These are phyloP conservation scores for Danio aesculapii DNA, from an alignment of 2,797 vertebrate genomes.

Conservation along the genomic window DNA sequence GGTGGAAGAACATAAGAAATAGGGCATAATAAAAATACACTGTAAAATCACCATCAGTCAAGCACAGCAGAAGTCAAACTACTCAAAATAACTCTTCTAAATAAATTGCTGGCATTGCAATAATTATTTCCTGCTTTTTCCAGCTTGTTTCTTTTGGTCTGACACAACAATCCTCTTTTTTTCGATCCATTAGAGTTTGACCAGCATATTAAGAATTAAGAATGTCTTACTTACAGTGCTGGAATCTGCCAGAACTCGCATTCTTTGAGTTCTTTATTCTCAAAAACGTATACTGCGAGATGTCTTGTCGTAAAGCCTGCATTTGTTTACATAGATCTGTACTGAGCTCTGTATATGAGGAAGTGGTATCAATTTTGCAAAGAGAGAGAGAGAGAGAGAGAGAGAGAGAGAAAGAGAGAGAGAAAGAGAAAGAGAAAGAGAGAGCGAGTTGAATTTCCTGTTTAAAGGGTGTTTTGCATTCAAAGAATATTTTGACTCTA, in stretches of 20 bases:
- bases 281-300: constrained; percentile 45
- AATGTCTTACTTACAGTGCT: constrained; percentile 54
- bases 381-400: constrained; percentile 63
- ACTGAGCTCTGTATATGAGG: constrained; percentile 83
- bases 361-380: constrained; percentile 84
- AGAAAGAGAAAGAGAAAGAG: constrained; percentile 62
- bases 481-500: constrained; percentile 69
- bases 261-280: constrained; percentile 58
- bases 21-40: background rate
- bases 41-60: background rate
- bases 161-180: background rate
- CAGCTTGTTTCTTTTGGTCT: constrained; percentile 9
- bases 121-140: constrained; percentile 59
- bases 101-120: background rate
- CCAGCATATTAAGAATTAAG: background rate
- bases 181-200: background rate
- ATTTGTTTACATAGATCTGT: constrained; percentile 64
- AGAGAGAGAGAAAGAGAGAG: constrained; percentile 63
- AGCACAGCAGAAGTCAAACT: background rate
- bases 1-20: background rate
- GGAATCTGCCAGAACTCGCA: constrained; percentile 37
- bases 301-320: constrained; percentile 49
- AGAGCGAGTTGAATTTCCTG: constrained; percentile 86
- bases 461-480: constrained; percentile 74
- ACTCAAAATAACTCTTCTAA: background rate